Evolutionary conservation across 1,140 invertebrate species (phyloP).

Genomic region (Apocrypta bakeri): DNA sequence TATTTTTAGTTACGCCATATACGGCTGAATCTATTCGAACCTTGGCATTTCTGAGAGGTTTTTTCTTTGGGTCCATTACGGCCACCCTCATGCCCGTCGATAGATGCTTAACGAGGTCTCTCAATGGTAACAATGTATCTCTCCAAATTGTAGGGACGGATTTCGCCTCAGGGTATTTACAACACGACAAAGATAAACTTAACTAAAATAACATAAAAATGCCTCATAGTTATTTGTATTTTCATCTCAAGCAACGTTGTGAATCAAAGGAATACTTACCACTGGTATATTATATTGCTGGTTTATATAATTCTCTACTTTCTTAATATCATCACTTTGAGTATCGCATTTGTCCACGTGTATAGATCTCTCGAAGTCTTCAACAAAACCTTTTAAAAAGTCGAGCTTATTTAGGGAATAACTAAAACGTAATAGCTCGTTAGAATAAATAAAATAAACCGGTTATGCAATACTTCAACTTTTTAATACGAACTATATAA

Average conservation of each 20-base stretch:
- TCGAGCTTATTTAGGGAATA: conserved; percentile 65
- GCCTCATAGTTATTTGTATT: not conserved
- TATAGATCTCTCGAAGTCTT: conserved; percentile 62
- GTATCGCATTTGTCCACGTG: conserved; percentile 60
- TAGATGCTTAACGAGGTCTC: conserved; percentile 76
- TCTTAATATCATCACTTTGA: conserved; percentile 58
- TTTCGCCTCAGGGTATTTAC: conserved; percentile 82
- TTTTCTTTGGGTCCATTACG: conserved; percentile 78
- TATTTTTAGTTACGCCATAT: conserved; percentile 79
- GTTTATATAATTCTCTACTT: conserved; percentile 63
- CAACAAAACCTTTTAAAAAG: conserved; percentile 75
- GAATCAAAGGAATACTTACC: conserved; percentile 56
- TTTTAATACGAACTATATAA: too few species aligned
- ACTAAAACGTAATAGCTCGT: conserved; percentile 62
- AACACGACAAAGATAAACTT: conserved; percentile 80
- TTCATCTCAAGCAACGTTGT: not conserved
- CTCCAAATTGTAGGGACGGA: conserved; percentile 84
- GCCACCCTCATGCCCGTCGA: conserved; percentile 82
- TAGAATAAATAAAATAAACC: not conserved
- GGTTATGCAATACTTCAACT: too few species aligned
- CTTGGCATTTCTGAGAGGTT: conserved; percentile 82
- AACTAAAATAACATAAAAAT: conserved; percentile 60
- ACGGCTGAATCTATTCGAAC: conserved; percentile 78
- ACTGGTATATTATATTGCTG: conserved; percentile 63
- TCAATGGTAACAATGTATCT: conserved; percentile 81